These are phyloP conservation scores for Aphrophora alni DNA, from an alignment of 2,888 invertebrate species.

Conservation along the genomic window DNA sequence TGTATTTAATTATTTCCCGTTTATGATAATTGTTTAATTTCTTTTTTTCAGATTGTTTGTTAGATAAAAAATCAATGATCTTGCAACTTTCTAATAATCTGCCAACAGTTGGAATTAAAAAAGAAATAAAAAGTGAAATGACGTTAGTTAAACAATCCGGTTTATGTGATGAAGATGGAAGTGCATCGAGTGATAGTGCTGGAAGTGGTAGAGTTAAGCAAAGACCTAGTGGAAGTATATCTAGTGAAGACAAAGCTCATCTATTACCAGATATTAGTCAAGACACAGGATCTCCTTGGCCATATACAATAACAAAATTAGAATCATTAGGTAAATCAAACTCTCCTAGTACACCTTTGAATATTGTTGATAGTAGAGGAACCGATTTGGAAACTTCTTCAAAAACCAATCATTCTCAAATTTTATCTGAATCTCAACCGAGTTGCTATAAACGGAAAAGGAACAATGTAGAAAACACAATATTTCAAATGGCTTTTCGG, in stretches of 20 bases:
- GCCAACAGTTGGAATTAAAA: slow-evolving; percentile 4
- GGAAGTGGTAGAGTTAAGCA: slow-evolving; percentile 36
- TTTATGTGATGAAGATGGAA: slow-evolving; percentile 29
- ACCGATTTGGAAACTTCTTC: neutral
- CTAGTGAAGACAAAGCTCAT: slow-evolving; percentile 29
- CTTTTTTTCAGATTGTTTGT: neutral
- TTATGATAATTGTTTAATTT: too few species aligned
- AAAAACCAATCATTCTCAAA: neutral
- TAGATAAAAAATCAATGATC: neutral
- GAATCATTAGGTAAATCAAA: slow-evolving; percentile 28
- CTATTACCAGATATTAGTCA: slow-evolving; percentile 23
- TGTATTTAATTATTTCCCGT: too few species aligned
- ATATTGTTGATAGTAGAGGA: neutral
- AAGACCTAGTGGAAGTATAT: neutral
- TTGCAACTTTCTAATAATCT: neutral
- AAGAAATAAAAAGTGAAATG: neutral
- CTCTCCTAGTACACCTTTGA: slow-evolving; percentile 19
- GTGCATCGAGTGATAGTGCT: slow-evolving; percentile 37
- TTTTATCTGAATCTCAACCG: slow-evolving; percentile 28
- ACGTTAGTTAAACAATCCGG: slow-evolving; percentile 25
- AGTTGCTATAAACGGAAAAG: slow-evolving; percentile 43
- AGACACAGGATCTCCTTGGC: slow-evolving; percentile 38
- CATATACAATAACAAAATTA: slow-evolving; percentile 31
- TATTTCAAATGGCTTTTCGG: slow-evolving; percentile 47
- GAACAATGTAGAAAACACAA: slow-evolving; percentile 45